These are phyloP conservation scores for Phocides pigmalion DNA, from an alignment of 1,140 invertebrate genomes.

Conservation along the genomic window DNA sequence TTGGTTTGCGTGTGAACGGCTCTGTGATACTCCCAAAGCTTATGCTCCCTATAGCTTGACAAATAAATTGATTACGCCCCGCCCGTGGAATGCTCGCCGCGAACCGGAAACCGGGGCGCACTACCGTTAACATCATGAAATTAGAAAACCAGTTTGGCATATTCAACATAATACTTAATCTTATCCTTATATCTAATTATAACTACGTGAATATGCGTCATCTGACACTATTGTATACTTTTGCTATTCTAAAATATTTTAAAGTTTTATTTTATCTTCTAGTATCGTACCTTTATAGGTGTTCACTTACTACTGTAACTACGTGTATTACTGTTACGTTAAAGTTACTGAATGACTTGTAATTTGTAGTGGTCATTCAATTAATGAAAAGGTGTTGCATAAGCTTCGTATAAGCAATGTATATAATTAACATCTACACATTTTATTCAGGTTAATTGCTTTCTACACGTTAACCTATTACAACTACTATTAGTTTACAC, in stretches of 20 bases:
- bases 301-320: no score
- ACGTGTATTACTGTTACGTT: no score
- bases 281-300: no score
- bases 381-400: neutral
- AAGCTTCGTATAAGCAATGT: neutral
- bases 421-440: no score
- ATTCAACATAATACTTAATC: neutral
- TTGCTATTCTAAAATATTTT: neutral
- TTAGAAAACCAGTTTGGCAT: slow-evolving; percentile 63
- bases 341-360: neutral
- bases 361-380: neutral
- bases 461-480: slow-evolving; percentile 3
- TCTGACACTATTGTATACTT: no score
- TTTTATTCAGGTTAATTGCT: slow-evolving; percentile 11
- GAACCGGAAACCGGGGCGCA: slow-evolving; percentile 68
- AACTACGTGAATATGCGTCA: no score
- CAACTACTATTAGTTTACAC: neutral
- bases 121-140: slow-evolving; percentile 71
- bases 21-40: slow-evolving; percentile 40
- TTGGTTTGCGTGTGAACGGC: neutral
- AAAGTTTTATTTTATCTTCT: no score
- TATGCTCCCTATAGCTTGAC: slow-evolving; percentile 51
- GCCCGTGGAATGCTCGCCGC: slow-evolving; percentile 61
- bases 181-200: neutral
- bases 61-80: slow-evolving; percentile 71